Evolutionary conservation across 2,888 invertebrate genomes (phyloP).

Genomic region (Teleogryllus oceanicus): DNA sequence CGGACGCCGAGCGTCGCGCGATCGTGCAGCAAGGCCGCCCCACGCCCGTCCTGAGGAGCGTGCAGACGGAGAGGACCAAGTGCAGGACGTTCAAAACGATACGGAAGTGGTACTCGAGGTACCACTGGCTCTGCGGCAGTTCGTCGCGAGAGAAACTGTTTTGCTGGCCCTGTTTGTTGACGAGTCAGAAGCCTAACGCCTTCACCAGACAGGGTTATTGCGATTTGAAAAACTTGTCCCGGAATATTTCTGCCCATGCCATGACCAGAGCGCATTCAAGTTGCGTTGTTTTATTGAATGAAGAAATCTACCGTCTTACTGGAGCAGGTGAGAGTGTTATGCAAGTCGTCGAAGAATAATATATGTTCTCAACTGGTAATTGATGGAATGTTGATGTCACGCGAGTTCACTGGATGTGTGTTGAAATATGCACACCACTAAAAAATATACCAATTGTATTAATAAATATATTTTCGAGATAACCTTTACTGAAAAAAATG

Average conservation of each 20-base stretch:
- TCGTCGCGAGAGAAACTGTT: background rate
- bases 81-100: background rate
- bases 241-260: background rate
- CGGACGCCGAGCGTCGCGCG: background rate
- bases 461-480: no score
- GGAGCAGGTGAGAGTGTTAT: background rate
- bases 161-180: constrained; percentile 19
- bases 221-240: constrained; percentile 21
- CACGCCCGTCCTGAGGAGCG: background rate
- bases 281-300: background rate
- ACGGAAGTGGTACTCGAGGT: background rate
- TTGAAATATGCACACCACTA: no score
- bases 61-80: background rate
- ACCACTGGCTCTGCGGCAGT: constrained; percentile 9
- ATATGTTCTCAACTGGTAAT: no score
- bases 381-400: no score
- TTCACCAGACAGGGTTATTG: background rate
- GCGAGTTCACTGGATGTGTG: no score
- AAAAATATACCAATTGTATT: no score
- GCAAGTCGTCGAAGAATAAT: no score
- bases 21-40: constrained; percentile 12
- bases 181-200: background rate
- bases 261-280: background rate
- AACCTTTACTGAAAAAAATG: no score
- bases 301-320: background rate